Evolutionary conservation across 2,797 vertebrate species (phyloP), one percentile per base, ranked within the genome.

Genomic region (Acridotheres tristis): DNA sequence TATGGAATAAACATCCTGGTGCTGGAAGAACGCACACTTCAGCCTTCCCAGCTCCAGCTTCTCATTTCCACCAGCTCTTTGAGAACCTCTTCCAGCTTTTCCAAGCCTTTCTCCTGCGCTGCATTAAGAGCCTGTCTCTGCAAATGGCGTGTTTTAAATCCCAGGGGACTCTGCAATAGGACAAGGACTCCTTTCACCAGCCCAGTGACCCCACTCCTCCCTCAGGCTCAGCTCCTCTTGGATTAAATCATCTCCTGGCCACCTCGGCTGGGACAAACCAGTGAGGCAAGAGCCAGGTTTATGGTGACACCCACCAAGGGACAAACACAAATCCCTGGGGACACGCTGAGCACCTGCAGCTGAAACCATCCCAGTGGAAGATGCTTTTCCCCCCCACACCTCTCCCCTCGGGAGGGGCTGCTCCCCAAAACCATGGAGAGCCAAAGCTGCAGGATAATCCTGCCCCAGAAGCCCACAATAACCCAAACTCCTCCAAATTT

Each of bases 361-460:
- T 36, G 45, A 53, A 26, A 71, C 40, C 69, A n/a, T 0, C 2
- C 22, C 58, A 42, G 1, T 3, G 29, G 13, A 38, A 45, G 34
- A 76, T 63, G 26, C 32, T 53, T 12, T 63, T 40, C 10, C 5
- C 4, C 11, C 12, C 14, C 32, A 43, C 5, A 29, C 5, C 32
- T 4, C 66, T 34, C 43, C 53, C 30, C 19, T 10, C 3, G 0
- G 0, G 45, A 29, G 13, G 22, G 9, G 25, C 58, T 42, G 38
- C 58, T 75, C 45, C 61, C 47, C 45, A 48, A 65, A 92, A 26
- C 0, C 1, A 0, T 0, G 0, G 47, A 17, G 34, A 87, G 17
- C 29, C 67, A 66, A 57, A 92, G 57, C 34, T 66, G 51, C 63
- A 66, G 59, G 55, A 78, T 2, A 62, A 16, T 47, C 30, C 38